These are phyloP conservation scores for Drosophila insularis DNA, from an alignment of 1,140 invertebrate species.

Conservation along the genomic window DNA sequence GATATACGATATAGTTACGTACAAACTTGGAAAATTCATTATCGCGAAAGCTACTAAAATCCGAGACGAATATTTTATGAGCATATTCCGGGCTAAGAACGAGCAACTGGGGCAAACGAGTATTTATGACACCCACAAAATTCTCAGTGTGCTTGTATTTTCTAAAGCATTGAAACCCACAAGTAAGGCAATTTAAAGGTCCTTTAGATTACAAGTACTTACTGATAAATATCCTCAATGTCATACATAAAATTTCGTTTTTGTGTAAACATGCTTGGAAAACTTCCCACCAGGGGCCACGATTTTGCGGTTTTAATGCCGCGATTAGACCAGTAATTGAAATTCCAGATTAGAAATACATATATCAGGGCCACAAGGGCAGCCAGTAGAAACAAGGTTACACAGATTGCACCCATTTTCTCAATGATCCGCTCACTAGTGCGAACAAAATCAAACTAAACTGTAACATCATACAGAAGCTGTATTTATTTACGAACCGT, in stretches of 20 bases:
- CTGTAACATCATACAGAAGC: no score
- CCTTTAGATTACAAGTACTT: neutral
- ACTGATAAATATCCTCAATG: slow-evolving; percentile 57
- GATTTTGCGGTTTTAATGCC: slow-evolving; percentile 64
- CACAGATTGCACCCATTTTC: slow-evolving; percentile 36
- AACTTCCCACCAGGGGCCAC: slow-evolving; percentile 64
- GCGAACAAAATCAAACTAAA: slow-evolving; percentile 27
- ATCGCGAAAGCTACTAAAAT: slow-evolving; percentile 82
- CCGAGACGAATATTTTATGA: slow-evolving; percentile 82
- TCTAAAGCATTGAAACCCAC: neutral
- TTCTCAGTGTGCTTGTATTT: slow-evolving; percentile 48
- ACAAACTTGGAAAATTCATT: slow-evolving; percentile 56
- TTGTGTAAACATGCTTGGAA: slow-evolving; percentile 56
- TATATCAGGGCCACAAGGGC: slow-evolving; percentile 52
- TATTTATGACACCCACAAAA: slow-evolving; percentile 58
- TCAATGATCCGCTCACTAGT: neutral
- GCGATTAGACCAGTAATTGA: slow-evolving; percentile 73
- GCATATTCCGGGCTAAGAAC: slow-evolving; percentile 83
- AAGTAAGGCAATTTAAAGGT: neutral
- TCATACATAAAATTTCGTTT: slow-evolving; percentile 58
- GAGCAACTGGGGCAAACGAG: slow-evolving; percentile 71
- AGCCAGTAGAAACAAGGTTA: slow-evolving; percentile 20
- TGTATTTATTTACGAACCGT: slow-evolving; percentile 15
- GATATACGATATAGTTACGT: slow-evolving; percentile 1
- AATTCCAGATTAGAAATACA: slow-evolving; percentile 72